Percentiles rank a stretch among this genome's conserved stretches.
Conservation (phyloP, 1,140 invertebrate genomes). For the Drosophila rhopaloa region DNA sequence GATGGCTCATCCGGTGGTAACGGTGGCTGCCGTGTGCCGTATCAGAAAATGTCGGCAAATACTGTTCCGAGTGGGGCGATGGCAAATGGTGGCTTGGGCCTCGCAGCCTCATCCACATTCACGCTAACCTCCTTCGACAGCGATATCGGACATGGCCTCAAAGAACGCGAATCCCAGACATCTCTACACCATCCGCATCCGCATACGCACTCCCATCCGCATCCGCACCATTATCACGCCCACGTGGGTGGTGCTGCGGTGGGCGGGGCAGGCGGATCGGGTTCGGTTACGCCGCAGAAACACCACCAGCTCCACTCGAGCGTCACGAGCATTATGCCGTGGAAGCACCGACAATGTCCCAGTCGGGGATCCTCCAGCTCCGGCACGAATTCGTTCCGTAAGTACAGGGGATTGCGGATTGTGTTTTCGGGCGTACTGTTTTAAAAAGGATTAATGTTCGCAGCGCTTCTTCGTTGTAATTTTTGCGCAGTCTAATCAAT, state of each 20-base stretch:
- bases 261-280: conserved; percentile 27
- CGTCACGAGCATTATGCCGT: conserved; percentile 82
- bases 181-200: conserved; percentile 50
- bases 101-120: conserved; percentile 63
- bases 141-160: conserved; percentile 69
- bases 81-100: conserved; percentile 19
- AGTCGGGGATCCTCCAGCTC: conserved; percentile 83
- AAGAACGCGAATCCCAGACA: conserved; percentile 72
- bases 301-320: conserved; percentile 77
- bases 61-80: conserved; percentile 1
- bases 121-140: conserved; percentile 77
- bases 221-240: conserved; percentile 71
- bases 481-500: no score
- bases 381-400: conserved; percentile 83
- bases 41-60: conserved; percentile 64
- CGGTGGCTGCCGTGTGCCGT: conserved; percentile 66
- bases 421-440: not conserved
- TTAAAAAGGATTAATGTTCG: not conserved
- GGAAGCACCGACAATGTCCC: conserved; percentile 84
- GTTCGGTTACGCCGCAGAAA: conserved; percentile 68
- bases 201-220: conserved; percentile 47
- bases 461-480: no score
- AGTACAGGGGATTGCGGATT: conserved; percentile 41
- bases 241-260: conserved; percentile 42
- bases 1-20: conserved; percentile 39